Percentiles rank a stretch among this genome's conserved stretches.
phyloP scores from a whole-genome alignment of 2,797 vertebrate genomes.

The Crenichthys baileyi region DNA sequence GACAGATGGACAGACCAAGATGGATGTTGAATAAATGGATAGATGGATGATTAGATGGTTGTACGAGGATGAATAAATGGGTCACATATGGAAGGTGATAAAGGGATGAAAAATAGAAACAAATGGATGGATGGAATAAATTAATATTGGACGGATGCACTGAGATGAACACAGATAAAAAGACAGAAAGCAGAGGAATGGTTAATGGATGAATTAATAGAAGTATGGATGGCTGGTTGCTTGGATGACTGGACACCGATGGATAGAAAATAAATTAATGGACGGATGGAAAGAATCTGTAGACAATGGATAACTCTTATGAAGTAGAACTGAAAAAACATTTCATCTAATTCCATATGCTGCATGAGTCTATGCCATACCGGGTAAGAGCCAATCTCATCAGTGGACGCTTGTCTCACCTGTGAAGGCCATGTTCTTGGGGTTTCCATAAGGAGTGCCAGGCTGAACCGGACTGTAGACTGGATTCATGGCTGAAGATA shows the following conservation, averaged over 20 bases:
- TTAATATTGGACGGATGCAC: neutral
- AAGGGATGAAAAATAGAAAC: neutral
- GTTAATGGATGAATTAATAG: no score
- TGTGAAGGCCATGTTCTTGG: constrained; percentile 97
- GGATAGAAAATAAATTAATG: no score
- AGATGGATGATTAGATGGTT: no score
- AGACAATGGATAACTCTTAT: neutral
- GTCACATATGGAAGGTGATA: no score
- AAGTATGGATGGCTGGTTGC: no score
- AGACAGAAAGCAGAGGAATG: neutral
- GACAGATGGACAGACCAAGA: no score
- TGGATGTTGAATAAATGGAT: no score
- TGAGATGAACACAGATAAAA: neutral
- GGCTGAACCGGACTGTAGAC: constrained; percentile 99
- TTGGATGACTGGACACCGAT: no score
- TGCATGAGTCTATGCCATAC: neutral
- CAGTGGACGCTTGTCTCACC: constrained; percentile 76
- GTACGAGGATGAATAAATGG: no score
- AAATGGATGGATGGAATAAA: neutral
- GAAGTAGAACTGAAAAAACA: neutral
- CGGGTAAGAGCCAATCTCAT: neutral
- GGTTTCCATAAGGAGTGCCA: constrained; percentile 96
- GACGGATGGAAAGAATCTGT: neutral
- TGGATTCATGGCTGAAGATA: constrained; percentile 96
- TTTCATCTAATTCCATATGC: neutral